phyloP scores from a whole-genome alignment of 2,113 vertebrate genomes.

The Cinclus mexicanus region DNA sequence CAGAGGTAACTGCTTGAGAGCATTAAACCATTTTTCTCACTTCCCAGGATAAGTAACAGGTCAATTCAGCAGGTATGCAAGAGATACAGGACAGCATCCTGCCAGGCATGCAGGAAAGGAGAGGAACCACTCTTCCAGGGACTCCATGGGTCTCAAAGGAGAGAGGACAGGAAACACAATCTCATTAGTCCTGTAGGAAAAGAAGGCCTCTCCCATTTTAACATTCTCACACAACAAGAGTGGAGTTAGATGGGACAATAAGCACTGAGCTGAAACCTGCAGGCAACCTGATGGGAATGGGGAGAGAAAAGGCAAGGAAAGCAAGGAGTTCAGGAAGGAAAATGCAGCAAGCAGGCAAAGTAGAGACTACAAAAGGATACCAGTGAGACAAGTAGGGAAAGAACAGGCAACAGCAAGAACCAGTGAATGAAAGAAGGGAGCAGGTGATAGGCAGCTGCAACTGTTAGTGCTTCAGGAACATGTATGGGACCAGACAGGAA shows the following conservation, averaged over 20 bases:
- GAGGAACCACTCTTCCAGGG: background rate
- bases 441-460: slow-evolving; percentile 49
- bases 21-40: background rate
- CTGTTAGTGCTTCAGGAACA: background rate
- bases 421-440: background rate
- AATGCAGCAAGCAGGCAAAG: background rate
- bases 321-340: background rate
- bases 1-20: background rate
- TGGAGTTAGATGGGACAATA: background rate
- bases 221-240: background rate
- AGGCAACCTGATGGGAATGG: background rate
- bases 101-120: background rate
- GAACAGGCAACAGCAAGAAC: background rate
- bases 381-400: background rate
- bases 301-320: background rate
- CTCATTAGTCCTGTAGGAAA: background rate
- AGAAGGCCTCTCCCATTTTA: background rate
- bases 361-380: background rate
- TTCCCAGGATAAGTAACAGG: background rate
- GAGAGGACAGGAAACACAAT: background rate
- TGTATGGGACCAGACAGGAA: background rate
- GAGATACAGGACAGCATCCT: background rate
- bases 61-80: background rate
- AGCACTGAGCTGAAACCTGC: background rate
- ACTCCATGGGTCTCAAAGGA: background rate